Evolutionary conservation across 2,888 invertebrate species (phyloP).

Genomic region (Dynastes maya): DNA sequence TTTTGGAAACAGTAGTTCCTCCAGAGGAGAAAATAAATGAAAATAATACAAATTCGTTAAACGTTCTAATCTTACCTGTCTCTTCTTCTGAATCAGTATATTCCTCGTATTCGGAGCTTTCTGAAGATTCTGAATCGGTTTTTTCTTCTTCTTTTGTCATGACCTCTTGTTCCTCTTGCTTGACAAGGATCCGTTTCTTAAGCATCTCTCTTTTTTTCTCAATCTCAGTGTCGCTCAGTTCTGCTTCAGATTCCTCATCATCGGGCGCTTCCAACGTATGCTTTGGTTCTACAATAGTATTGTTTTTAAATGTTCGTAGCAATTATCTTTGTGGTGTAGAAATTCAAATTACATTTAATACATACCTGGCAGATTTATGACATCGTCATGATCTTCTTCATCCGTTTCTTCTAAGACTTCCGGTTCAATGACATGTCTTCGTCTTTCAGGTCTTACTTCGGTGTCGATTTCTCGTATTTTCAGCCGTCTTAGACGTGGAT

Average conservation of each 20-base stretch:
- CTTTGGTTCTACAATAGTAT: slow-evolving; percentile 64
- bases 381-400: slow-evolving; percentile 73
- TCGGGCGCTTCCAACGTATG: slow-evolving; percentile 69
- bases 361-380: slow-evolving; percentile 64
- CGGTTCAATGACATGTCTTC: slow-evolving; percentile 80
- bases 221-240: slow-evolving; percentile 88
- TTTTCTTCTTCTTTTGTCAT: slow-evolving; percentile 82
- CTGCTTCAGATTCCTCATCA: slow-evolving; percentile 85
- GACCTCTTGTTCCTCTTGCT: slow-evolving; percentile 83
- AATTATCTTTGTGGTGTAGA: slow-evolving; percentile 57
- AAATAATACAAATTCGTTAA: neutral
- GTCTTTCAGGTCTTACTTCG: slow-evolving; percentile 74
- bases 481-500: slow-evolving; percentile 86
- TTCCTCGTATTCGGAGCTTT: slow-evolving; percentile 88
- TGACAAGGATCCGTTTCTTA: slow-evolving; percentile 78
- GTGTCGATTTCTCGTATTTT: slow-evolving; percentile 72
- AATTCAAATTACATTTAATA: neutral
- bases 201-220: slow-evolving; percentile 84
- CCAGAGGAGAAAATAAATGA: neutral
- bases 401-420: slow-evolving; percentile 78
- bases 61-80: slow-evolving; percentile 71
- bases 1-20: too few relatives aligned
- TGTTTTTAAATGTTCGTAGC: neutral
- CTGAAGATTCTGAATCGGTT: slow-evolving; percentile 78
- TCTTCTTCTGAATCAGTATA: slow-evolving; percentile 93